phyloP scores from a whole-genome alignment of 2,113 vertebrate genomes.

The Mus musculus region GRCm39 chr2:19276501-19277000 shows the following conservation, averaged over 20 bases:
- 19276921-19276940: background rate
- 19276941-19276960: background rate
- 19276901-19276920: background rate
- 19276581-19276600: background rate
- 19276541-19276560: background rate
- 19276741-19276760: background rate
- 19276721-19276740: background rate
- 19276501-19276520: background rate
- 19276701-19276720: background rate
- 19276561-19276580: background rate
- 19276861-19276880: background rate
- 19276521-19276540: background rate
- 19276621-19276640: background rate
- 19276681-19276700: background rate
- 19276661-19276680: background rate
- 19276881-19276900: too few relatives aligned
- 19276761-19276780: background rate
- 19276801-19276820: background rate
- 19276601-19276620: background rate
- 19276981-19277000: background rate
- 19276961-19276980: background rate
- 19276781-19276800: background rate
- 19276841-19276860: background rate
- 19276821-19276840: background rate
- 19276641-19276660: background rate